A percentile compares a stretch with the other conserved stretches of the same genome.
Evolutionary conservation across 2,797 vertebrate genomes (phyloP).

Genomic region (Notoglanidium macrostoma): DNA sequence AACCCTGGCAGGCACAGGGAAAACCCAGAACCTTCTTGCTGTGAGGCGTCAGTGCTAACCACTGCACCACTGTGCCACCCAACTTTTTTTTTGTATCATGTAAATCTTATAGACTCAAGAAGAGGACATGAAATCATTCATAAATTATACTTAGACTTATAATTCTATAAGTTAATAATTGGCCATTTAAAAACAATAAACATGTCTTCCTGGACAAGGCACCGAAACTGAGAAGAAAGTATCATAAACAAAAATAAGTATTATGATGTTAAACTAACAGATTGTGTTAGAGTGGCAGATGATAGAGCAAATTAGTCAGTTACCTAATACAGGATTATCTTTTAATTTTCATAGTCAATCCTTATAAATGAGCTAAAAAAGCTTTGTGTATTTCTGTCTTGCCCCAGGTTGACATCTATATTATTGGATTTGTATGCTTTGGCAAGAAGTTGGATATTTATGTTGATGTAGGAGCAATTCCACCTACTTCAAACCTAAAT

Average conservation of each 20-base stretch:
- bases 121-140: not conserved
- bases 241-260: not conserved
- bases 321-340: not conserved
- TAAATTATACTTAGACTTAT: not conserved
- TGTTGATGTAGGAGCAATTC: conserved; percentile 2
- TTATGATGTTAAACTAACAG: not conserved
- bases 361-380: conserved; percentile 3
- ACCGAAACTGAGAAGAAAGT: not conserved
- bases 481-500: conserved; percentile 20
- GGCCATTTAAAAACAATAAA: not conserved
- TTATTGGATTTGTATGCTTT: conserved; percentile 13
- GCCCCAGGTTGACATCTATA: not conserved
- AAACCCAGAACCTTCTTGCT: no score
- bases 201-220: not conserved
- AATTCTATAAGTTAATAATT: not conserved
- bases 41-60: no score
- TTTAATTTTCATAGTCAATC: not conserved
- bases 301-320: not conserved
- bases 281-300: not conserved
- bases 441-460: not conserved
- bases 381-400: not conserved
- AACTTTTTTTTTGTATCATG: not conserved
- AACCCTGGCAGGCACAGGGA: no score
- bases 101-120: not conserved
- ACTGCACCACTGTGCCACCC: no score